Conservation (phyloP, 2,888 invertebrate species). For the Osmoderma eremita region DNA sequence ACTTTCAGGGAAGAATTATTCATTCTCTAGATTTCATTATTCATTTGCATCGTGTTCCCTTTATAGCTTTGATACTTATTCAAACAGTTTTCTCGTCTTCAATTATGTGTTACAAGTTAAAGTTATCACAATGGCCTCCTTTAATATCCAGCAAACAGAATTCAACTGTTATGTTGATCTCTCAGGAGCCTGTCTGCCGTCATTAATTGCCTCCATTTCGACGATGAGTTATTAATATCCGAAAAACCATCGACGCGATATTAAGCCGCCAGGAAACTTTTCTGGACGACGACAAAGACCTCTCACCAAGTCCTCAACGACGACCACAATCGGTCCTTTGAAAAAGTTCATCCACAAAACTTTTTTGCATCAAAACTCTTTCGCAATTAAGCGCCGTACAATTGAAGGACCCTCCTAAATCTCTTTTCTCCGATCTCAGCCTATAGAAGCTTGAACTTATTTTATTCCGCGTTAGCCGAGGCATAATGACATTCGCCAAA, state of each 20-base stretch:
- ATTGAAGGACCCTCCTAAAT: slow-evolving; percentile 10
- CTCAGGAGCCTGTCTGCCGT: not conserved
- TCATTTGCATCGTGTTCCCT: too few relatives aligned
- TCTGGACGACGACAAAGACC: slow-evolving; percentile 9
- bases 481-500: slow-evolving; percentile 28
- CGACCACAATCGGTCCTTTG: slow-evolving; percentile 7
- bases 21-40: too few relatives aligned
- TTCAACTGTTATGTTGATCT: not conserved
- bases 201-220: slow-evolving; percentile 15
- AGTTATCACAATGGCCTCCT: too few relatives aligned
- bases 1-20: too few relatives aligned
- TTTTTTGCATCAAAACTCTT: slow-evolving; percentile 21
- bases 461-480: slow-evolving; percentile 10
- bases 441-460: slow-evolving; percentile 19
- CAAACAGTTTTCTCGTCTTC: too few relatives aligned
- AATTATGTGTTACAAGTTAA: too few relatives aligned
- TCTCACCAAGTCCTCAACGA: slow-evolving; percentile 9
- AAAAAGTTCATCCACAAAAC: slow-evolving; percentile 15
- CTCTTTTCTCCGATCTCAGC: not conserved
- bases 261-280: slow-evolving; percentile 9
- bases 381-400: slow-evolving; percentile 20
- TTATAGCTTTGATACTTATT: too few relatives aligned
- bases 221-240: slow-evolving; percentile 25
- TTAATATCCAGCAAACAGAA: not conserved
- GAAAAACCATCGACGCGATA: slow-evolving; percentile 15